Conservation (phyloP, 2,113 vertebrate genomes). For the Pteropus alecto region DNA sequence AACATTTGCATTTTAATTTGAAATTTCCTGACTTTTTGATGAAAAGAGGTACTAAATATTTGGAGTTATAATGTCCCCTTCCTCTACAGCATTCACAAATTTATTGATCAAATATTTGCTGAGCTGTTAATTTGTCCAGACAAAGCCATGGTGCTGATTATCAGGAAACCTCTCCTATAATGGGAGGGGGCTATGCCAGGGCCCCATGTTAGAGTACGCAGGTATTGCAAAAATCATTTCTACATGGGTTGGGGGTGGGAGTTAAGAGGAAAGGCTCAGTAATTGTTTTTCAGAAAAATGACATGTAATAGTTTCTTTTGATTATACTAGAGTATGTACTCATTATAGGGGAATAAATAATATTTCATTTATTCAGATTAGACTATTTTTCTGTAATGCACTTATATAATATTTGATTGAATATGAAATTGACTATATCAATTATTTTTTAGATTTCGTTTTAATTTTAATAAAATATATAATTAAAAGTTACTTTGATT, state of each 20-base stretch:
- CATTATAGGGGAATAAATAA: neutral
- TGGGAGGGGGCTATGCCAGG: neutral
- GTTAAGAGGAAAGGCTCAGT: neutral
- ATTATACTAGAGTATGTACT: neutral
- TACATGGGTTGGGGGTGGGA: neutral
- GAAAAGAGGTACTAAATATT: constrained; percentile 31
- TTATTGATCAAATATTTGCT: constrained; percentile 7
- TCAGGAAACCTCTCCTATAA: neutral
- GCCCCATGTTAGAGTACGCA: neutral
- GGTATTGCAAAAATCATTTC: neutral
- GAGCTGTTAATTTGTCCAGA: neutral
- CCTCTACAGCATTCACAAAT: neutral
- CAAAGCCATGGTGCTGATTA: neutral
- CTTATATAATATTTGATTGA: neutral
- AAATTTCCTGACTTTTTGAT: constrained; percentile 52
- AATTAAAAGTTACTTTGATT: neutral
- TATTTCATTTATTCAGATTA: neutral
- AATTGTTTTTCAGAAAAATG: neutral
- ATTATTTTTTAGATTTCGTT: constrained; percentile 19
- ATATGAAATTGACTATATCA: neutral
- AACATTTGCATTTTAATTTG: constrained; percentile 58
- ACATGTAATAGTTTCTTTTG: neutral
- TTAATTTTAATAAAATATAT: neutral
- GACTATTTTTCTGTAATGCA: neutral
- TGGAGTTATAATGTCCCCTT: neutral